phyloP scores from a whole-genome alignment of 2,797 vertebrate species.

The Zalophus californianus region DNA sequence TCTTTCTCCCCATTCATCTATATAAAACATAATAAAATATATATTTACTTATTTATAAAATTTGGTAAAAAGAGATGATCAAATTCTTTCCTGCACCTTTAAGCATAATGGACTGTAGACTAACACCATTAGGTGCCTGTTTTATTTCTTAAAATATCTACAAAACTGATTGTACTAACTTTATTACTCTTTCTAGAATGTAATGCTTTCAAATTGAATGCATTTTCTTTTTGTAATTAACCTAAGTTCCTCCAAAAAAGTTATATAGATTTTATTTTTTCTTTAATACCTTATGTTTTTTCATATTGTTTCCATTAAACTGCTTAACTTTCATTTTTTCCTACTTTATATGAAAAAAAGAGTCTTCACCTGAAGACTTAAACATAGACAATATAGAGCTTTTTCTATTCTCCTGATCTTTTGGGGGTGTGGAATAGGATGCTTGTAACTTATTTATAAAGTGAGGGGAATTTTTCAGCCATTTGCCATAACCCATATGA shows the following conservation, averaged over 20 bases:
- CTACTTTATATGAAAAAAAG: not conserved
- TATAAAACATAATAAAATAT: not conserved
- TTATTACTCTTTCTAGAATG: conserved; percentile 45
- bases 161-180: not conserved
- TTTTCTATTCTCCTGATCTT: conserved; percentile 6
- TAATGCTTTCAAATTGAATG: conserved; percentile 1
- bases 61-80: not conserved
- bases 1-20: not conserved
- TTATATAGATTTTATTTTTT: not conserved
- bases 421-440: not conserved
- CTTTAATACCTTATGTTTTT: conserved; percentile 12
- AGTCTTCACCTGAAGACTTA: not conserved
- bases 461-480: not conserved
- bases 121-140: not conserved
- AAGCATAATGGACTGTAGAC: not conserved
- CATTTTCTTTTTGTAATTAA: conserved; percentile 39
- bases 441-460: conserved; percentile 42
- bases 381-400: not conserved
- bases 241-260: not conserved
- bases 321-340: not conserved
- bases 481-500: not conserved
- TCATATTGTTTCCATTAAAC: not conserved
- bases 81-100: not conserved
- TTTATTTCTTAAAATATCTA: conserved; percentile 46
- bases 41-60: not conserved